A percentile compares a stretch with the other conserved stretches of the same genome.
Evolutionary conservation across 2,113 vertebrate species (phyloP).

Genomic region (Chionis minor): DNA sequence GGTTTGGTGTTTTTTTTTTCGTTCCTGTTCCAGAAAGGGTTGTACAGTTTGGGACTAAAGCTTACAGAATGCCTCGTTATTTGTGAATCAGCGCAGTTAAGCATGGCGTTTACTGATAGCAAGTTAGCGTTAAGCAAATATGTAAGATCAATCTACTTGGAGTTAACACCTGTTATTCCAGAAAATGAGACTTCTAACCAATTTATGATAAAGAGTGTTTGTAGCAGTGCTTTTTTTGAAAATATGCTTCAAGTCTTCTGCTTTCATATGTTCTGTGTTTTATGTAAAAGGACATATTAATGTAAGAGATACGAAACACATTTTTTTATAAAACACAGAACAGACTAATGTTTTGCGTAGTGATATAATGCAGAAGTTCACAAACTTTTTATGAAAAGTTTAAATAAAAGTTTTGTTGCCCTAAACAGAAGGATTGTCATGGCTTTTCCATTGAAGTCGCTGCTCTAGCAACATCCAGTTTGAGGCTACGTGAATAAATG

Average conservation of each 20-base stretch:
- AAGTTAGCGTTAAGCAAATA: background rate
- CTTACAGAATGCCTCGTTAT: background rate
- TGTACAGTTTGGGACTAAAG: background rate
- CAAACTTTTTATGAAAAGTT: background rate
- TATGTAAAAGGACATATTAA: background rate
- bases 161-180: background rate
- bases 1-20: background rate
- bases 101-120: background rate
- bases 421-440: background rate
- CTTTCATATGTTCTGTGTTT: background rate
- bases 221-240: background rate
- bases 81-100: background rate
- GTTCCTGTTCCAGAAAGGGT: background rate
- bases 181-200: background rate
- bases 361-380: background rate
- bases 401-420: background rate
- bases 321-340: background rate
- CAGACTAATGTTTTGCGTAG: too few species aligned
- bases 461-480: background rate
- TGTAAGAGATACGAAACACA: accelerated
- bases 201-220: background rate
- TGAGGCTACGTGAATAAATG: background rate
- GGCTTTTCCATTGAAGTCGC: background rate
- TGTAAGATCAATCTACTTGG: accelerated
- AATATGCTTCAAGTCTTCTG: accelerated